These are phyloP conservation scores for Ommatoiulus sabulosus DNA, from an alignment of 2,888 invertebrate genomes.

Conservation along the genomic window DNA sequence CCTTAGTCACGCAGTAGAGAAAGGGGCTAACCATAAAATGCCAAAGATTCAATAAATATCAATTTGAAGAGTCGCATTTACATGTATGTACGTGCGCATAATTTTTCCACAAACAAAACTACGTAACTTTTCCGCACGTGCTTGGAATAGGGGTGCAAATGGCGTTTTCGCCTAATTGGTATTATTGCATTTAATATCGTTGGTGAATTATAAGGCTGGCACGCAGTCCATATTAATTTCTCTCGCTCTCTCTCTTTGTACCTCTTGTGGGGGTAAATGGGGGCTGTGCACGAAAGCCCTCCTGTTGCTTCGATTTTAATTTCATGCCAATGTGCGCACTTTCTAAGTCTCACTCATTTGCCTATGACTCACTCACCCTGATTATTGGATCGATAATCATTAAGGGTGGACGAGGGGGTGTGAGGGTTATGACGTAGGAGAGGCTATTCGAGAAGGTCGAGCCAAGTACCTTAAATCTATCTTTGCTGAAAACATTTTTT, in stretches of 20 bases:
- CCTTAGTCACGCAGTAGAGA: too few species aligned
- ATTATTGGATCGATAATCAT: constrained; percentile 17
- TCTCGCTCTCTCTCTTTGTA: too few species aligned
- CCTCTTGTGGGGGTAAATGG: constrained; percentile 6
- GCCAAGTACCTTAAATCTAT: not conserved
- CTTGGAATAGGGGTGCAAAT: constrained; percentile 27
- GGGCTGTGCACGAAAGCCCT: constrained; percentile 39
- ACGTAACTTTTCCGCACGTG: constrained; percentile 3
- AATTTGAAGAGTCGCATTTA: constrained; percentile 31
- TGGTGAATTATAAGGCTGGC: constrained; percentile 39
- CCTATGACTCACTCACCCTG: constrained; percentile 7
- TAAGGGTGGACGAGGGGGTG: not conserved
- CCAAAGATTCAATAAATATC: not conserved
- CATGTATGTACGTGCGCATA: constrained; percentile 9
- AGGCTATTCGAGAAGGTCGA: not conserved
- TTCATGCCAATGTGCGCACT: constrained; percentile 7
- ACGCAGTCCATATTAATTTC: constrained; percentile 39
- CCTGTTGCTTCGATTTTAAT: constrained; percentile 39
- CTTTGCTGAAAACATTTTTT: not conserved
- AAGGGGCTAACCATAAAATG: constrained; percentile 35
- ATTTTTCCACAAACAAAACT: constrained; percentile 38
- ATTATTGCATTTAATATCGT: constrained; percentile 38
- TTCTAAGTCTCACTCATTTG: not conserved
- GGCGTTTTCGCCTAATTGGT: constrained; percentile 41
- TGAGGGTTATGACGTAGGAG: not conserved